Base-by-base conservation (phyloP, 2,888 invertebrate species). In the Germaria angustata region DNA sequence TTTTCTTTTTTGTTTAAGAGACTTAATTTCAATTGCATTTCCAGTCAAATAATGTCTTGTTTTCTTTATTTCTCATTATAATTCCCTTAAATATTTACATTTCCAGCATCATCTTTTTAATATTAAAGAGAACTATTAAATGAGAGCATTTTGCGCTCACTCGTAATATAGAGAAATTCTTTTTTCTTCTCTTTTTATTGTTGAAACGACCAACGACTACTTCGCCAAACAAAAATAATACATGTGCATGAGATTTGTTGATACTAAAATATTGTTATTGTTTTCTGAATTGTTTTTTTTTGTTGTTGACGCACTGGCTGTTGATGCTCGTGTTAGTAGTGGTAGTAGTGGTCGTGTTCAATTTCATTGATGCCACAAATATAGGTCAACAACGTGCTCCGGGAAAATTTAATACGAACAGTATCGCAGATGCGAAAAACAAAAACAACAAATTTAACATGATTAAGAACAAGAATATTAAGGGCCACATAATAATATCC, bases 301-400 rank as follows among this genome's bases (percentile, higher is more conserved):
- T 76, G 13, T 49, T 32, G 32, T 55, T 59, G 61, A 61, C 22
- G 63, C 41, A 8, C 17, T 66, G 24, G 66, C 61, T 46, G 49
- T 36, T 80, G 66, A n/a, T 71, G 63, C 61, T 59, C 28, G 24
- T 69, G 51, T 39, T 65, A 57, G 59, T 69, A 68, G 55, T 76
- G 65, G 51, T 61, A 11, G 28, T 53, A 51, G 55, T 57, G 63
- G 68, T 78, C 59, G 34, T 36, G 72, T 72, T 68, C 41, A 59
- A 69, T 84, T 88, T 89, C 89, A 89, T 89, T 89, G 89, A 89
- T 89, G 88, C 86, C 86, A 85, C 61, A 88, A 90, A 90, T 89
- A 88, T 90, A 89, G 90, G 90, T 90, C 90, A 90, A 88, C 89
- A 88, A 87, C 86, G 88, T 89, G 88, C 85, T 88, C 85, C 86